Evolutionary conservation across 2,888 invertebrate genomes (phyloP), one percentile per base, ranked within the genome.

Genomic region (Chalcis sispes): DNA sequence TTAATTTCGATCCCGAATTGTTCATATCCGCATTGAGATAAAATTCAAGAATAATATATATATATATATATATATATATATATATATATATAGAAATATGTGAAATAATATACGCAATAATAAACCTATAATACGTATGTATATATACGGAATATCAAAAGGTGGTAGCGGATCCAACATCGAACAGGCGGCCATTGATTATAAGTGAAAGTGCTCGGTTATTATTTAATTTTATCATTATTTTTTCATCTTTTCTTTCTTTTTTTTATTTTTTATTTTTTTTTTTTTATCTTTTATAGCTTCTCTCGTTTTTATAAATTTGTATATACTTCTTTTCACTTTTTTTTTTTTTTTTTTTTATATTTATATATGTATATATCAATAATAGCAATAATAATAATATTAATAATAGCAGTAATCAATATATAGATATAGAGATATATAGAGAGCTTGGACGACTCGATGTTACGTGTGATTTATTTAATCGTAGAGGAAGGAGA

Each of bases 91-190:
- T 72, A 66, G 36, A n/a, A n/a, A n/a, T n/a, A 54, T 15, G 15
- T 59, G 46, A 69, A 58, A 23, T 58, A 58, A 59, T 32, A 18
- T 20, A 59, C 61, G 70, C 71, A 52, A 32, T 42, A 23, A 50
- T 15, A 4, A 48, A 48, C 18, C 8, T 48, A 32, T 32, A 48
- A 20, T 58, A 40, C 15, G 15, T 58, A 32, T 56, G 48, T 72
- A 61, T 29, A 40, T 66, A 70, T 32, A 66, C 25, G 46, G 32
- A 66, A 78, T 75, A 61, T 73, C 77, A 58, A 78, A 81, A 83
- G 77, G 80, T 82, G 79, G 77, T 85, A 86, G 85, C 84, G 81
- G 80, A 83, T 81, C 80, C 78, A 83, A 85, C 83, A 84, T 80
- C 79, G 78, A 83, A 82, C 84, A 82, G 80, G 79, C 80, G 80